Evolutionary conservation across 2,888 invertebrate species (phyloP).

Genomic region (Clivina fossor): DNA sequence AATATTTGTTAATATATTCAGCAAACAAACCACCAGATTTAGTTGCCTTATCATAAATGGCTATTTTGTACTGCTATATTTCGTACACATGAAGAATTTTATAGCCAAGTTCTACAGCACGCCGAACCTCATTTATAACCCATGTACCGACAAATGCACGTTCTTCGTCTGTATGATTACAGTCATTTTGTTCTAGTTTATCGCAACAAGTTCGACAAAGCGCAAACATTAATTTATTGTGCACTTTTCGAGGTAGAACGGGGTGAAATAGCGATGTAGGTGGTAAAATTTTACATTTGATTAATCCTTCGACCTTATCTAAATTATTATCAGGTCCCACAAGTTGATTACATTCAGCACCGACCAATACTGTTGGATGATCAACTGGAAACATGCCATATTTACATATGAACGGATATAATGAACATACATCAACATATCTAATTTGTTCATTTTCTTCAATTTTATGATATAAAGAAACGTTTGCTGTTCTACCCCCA

Average conservation of each 20-base stretch:
- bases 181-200: not conserved
- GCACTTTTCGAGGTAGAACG: conserved; percentile 1
- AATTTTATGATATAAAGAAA: no score
- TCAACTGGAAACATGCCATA: no score
- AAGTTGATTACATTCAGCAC: no score
- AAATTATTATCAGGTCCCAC: no score
- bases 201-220: conserved; percentile 13
- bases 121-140: conserved; percentile 4
- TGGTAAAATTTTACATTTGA: conserved; percentile 1
- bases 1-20: conserved; percentile 39
- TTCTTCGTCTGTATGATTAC: conserved; percentile 20
- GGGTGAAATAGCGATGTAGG: not conserved
- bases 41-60: conserved; percentile 36
- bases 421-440: no score
- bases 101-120: not conserved
- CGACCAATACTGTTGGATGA: no score
- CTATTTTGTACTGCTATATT: conserved; percentile 27
- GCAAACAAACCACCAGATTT: conserved; percentile 44
- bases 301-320: not conserved
- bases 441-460: no score
- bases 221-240: conserved; percentile 3
- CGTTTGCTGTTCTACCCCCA: no score
- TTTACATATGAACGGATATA: no score
- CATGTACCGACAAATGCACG: not conserved
- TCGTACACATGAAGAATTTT: not conserved